These are phyloP conservation scores for Chironomus tepperi DNA, from an alignment of 1,140 invertebrate species.

Conservation along the genomic window DNA sequence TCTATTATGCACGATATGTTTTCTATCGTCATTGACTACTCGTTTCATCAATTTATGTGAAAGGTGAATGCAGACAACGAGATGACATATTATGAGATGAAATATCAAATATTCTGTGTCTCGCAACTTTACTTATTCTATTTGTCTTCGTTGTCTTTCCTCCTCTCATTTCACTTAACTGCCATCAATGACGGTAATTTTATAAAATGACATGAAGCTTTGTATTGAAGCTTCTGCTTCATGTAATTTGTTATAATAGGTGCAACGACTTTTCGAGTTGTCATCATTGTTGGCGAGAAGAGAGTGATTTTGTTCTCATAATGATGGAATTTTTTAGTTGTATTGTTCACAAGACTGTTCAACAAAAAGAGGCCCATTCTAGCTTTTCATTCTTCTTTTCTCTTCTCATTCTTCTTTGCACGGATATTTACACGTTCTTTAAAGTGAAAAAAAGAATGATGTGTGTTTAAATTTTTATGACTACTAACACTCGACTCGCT, in stretches of 20 bases:
- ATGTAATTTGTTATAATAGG: slow-evolving; percentile 9
- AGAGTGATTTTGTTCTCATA: background rate
- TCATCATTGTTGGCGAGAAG: background rate
- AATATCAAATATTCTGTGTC: background rate
- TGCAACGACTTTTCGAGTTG: slow-evolving; percentile 15
- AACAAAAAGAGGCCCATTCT: too few relatives aligned
- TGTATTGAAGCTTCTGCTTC: background rate
- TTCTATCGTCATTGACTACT: background rate
- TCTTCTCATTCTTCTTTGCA: too few relatives aligned
- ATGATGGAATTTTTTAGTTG: background rate
- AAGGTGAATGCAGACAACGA: background rate
- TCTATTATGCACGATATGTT: background rate
- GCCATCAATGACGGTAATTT: background rate
- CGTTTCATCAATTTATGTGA: background rate
- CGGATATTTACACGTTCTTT: too few relatives aligned
- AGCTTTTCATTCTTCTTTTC: too few relatives aligned
- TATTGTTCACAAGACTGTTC: background rate
- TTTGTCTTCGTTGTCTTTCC: background rate
- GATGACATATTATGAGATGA: background rate
- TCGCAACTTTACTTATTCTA: background rate
- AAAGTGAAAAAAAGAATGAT: too few relatives aligned
- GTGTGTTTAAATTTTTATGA: too few relatives aligned
- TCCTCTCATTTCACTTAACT: background rate
- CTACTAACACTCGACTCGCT: too few relatives aligned
- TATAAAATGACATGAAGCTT: slow-evolving; percentile 6